Evolutionary conservation across 2,797 vertebrate species (phyloP).

Genomic region (Loris lydekkerianus): DNA sequence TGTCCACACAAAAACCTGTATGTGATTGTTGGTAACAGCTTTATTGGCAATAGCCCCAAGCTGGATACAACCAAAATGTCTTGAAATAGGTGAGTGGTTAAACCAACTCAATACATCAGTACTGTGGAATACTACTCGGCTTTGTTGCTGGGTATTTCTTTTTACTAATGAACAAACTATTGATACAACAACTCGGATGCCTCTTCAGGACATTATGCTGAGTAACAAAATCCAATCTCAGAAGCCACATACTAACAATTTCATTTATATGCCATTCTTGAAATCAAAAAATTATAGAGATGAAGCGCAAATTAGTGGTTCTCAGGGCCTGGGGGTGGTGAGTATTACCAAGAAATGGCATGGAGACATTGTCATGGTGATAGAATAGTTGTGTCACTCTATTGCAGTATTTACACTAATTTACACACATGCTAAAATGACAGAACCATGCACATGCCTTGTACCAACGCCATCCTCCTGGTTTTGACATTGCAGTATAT

Average conservation of each 20-base stretch:
- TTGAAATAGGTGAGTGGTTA: not conserved
- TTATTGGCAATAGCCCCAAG: not conserved
- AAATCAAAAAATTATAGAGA: not conserved
- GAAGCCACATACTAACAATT: not conserved
- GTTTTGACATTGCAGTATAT: not conserved
- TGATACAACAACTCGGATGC: not conserved
- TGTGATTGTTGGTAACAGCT: not conserved
- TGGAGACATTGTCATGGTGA: not conserved
- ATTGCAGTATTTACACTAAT: too few species aligned
- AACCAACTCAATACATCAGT: not conserved
- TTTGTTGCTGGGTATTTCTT: not conserved
- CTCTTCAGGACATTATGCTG: not conserved
- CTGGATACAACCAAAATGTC: not conserved
- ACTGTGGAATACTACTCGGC: not conserved
- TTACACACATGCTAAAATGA: not conserved
- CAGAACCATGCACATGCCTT: rapidly evolving
- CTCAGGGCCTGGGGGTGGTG: too few species aligned
- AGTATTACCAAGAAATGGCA: too few species aligned
- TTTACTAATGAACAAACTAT: not conserved
- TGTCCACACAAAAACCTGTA: not conserved
- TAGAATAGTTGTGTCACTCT: too few species aligned
- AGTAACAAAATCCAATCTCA: not conserved
- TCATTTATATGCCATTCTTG: not conserved
- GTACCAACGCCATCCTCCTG: not conserved
- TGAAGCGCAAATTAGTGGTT: not conserved